Evolutionary conservation across 2,888 invertebrate species (phyloP), one percentile per base, ranked within the genome.

Genomic region (Drosophila limbata): DNA sequence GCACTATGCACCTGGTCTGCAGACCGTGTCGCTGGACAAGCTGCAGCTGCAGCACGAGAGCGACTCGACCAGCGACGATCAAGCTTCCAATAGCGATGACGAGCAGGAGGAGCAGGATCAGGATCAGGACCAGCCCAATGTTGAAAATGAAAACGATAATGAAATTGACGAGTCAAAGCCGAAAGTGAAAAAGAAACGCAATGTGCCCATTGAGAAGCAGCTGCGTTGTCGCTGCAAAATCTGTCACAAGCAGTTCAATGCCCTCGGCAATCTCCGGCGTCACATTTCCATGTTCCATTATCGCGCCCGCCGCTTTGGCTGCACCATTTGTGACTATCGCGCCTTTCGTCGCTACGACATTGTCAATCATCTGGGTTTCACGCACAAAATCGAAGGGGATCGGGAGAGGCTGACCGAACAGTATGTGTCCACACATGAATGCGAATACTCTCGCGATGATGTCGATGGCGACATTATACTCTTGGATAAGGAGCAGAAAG

Each of bases 261-360:
- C 92, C 0, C 71, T 92, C 0, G 92, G 92, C 33, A 93, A 93
- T 76, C 77, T 93, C 8, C 88, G 92, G n/a, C 90, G 92, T 2
- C 92, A 93, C 68, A 92, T 92, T 40, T 92, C 92, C 3, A 92
- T 92, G 92, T 92, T 92, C 48, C 92, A 92, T 50, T 92, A 92
- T 67, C 90, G 92, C 4, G 90, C 91, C 1, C 94, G 95, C 83
- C 94, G 96, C 31, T 97, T 95, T 89, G 95, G 95, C 62, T 97
- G 97, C 89, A 95, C 95, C 84, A 91, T 95, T 17, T 97, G 97
- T 91, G 94, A 94, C 55, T 96, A 94, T 86, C 95, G 95, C 86
- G 94, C 95, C 68, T 95, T 95, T 77, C 93, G 94, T 13, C 95
- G 95, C 78, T 94, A 94, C 51, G 95, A 95, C 74, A 94, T 95